Evolutionary conservation across 92 coral and sea anemone species (phyloP).

Genomic region (Umimayanthus chanpuru): DNA sequence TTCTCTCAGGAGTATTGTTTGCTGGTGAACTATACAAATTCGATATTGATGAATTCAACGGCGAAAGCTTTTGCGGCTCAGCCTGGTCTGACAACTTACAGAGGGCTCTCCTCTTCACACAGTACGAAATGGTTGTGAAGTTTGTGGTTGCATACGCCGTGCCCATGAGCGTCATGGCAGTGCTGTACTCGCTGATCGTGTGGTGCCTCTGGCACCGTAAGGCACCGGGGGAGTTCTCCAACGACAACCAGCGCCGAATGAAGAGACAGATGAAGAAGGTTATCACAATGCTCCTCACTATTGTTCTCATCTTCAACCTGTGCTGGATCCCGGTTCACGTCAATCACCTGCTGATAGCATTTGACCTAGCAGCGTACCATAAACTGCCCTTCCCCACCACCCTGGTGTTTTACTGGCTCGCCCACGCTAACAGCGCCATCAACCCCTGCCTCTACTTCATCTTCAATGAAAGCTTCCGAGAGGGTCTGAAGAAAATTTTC

Average conservation of each 20-base stretch:
- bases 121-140: slow-evolving; percentile 34
- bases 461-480: slow-evolving; percentile 34
- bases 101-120: not conserved
- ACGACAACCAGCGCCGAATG: slow-evolving; percentile 34
- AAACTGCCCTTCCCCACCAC: not conserved
- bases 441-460: slow-evolving; percentile 41
- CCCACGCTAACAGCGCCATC: slow-evolving; percentile 42
- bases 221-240: slow-evolving; percentile 39
- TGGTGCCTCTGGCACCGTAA: slow-evolving; percentile 38
- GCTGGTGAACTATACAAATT: slow-evolving; percentile 28
- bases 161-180: slow-evolving; percentile 23
- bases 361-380: not conserved
- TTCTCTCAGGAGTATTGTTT: slow-evolving; percentile 13
- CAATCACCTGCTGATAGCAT: slow-evolving; percentile 37
- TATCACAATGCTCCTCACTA: slow-evolving; percentile 20
- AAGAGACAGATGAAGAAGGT: slow-evolving; percentile 35
- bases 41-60: not conserved
- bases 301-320: slow-evolving; percentile 20
- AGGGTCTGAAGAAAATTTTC: slow-evolving; percentile 4
- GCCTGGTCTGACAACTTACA: not conserved
- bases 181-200: slow-evolving; percentile 29
- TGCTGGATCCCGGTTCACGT: slow-evolving; percentile 41
- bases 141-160: slow-evolving; percentile 10
- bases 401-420: slow-evolving; percentile 22
- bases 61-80: not conserved